Base-by-base conservation (phyloP, 2,797 vertebrate species). In the Odontamblyopus rebecca region DNA sequence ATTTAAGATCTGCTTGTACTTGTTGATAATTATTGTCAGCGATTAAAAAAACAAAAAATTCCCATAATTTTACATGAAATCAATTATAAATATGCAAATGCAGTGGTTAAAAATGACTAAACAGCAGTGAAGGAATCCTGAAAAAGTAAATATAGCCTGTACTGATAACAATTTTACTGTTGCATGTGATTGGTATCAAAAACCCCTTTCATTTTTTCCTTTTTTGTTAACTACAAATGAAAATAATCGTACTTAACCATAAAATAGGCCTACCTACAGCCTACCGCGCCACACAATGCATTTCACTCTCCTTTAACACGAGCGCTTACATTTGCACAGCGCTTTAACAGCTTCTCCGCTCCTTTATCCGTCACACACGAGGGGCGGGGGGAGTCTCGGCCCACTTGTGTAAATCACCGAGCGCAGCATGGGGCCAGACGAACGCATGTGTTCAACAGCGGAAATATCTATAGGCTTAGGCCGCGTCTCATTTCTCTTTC, bases 391-490 rank as follows among this genome's bases (percentile, higher is more conserved):
- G 26, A 23, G 32, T 12, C 9, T 6, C 56, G 30, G 6, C 30
- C n/a, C 3, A 15, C 41, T 72, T 68, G 9, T 13, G 26, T 57
- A 44, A 54, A 61, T 32, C 61, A 38, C 7, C 6, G 29, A 44
- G 48, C 32, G 16, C 41, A 65, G 30, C 41, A 68, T 38, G 53
- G 19, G 30, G 66, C 66, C 29, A n/a, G 66, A 4, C 18, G 5
- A 35, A 18, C n/a, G 2, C 29, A 11, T 68, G 32, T 23, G 54
- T 23, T 54, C 65, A 30, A 26, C 15, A 48, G 15, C 32, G 64
- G 64, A 67, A 67, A 67, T 67, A 53, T 30, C 64, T 67, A 67
- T 19, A 67, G 23, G 35, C 35, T 38, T 38, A 38, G 7, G 35
- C 8, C 0, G 35, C 35, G 8, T 38, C 35, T 38, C 35, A 2